Percentiles rank a stretch among this genome's conserved stretches.
These are phyloP conservation scores for Taxidea taxus DNA, from an alignment of 2,113 vertebrate species.

Conservation along the genomic window DNA sequence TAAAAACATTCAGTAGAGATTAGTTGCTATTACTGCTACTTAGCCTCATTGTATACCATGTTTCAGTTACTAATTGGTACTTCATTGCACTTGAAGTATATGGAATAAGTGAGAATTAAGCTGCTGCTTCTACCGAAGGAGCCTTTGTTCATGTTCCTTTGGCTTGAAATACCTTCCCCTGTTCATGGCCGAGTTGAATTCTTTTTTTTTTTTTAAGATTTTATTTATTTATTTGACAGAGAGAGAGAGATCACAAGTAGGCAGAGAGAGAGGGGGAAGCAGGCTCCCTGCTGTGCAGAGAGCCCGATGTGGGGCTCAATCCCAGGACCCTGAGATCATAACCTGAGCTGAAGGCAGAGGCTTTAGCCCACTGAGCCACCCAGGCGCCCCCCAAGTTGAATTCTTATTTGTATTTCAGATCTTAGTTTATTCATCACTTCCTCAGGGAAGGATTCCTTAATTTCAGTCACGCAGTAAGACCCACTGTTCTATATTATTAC, in stretches of 20 bases:
- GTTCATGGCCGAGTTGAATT: neutral
- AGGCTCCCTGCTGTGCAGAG: too few relatives aligned
- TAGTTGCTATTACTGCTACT: neutral
- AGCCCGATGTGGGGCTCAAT: too few relatives aligned
- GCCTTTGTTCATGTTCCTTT: neutral
- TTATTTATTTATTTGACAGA: too few relatives aligned
- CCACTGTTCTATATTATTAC: neutral
- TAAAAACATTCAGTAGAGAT: neutral
- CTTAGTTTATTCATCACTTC: neutral
- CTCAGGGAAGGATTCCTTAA: neutral
- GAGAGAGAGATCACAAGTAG: too few relatives aligned
- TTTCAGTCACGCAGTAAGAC: neutral
- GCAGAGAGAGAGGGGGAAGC: too few relatives aligned
- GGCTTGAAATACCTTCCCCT: neutral
- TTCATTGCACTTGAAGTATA: neutral
- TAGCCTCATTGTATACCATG: neutral
- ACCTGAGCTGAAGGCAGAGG: too few relatives aligned
- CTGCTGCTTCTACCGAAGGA: neutral
- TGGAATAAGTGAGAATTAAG: neutral
- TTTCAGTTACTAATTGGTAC: conserved; percentile 3
- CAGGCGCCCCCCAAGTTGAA: neutral
- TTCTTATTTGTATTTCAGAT: neutral
- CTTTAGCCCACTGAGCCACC: too few relatives aligned
- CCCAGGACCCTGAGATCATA: too few relatives aligned
- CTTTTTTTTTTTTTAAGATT: too few relatives aligned